phyloP scores from a whole-genome alignment of 23 tunicate genomes.

The Corella eumyota region DNA sequence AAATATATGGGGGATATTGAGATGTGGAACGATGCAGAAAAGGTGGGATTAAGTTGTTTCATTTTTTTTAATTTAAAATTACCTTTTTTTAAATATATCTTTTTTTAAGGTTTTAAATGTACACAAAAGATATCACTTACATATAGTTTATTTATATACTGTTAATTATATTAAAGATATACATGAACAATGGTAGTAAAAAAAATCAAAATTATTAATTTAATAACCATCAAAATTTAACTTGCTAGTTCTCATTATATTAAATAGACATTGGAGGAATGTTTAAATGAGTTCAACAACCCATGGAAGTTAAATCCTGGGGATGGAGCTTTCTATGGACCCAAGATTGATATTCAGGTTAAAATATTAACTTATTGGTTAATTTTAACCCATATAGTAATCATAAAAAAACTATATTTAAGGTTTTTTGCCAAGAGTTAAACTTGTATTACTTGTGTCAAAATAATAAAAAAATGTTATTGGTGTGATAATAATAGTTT shows the following conservation, averaged over 20 bases:
- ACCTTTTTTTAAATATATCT: background rate
- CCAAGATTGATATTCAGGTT: conserved; percentile 94
- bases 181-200: too few species aligned
- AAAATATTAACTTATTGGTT: background rate
- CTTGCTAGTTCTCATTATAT: background rate
- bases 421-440: too few species aligned
- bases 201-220: too few species aligned
- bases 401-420: too few species aligned
- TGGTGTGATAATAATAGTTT: background rate
- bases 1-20: conserved; percentile 81
- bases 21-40: conserved; percentile 95
- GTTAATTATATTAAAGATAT: too few species aligned
- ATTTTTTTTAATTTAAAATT: background rate
- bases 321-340: conserved; percentile 99
- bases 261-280: conserved; percentile 76
- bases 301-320: conserved; percentile 97
- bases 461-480: too few species aligned
- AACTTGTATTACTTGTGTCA: too few species aligned
- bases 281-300: conserved; percentile 56
- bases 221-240: background rate
- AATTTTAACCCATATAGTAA: background rate
- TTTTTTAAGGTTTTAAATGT: background rate
- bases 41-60: conserved; percentile 11
- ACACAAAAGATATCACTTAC: too few species aligned
- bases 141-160: too few species aligned